These are phyloP conservation scores for Theristicus caerulescens DNA, from an alignment of 2,113 vertebrate genomes.

Conservation along the genomic window DNA sequence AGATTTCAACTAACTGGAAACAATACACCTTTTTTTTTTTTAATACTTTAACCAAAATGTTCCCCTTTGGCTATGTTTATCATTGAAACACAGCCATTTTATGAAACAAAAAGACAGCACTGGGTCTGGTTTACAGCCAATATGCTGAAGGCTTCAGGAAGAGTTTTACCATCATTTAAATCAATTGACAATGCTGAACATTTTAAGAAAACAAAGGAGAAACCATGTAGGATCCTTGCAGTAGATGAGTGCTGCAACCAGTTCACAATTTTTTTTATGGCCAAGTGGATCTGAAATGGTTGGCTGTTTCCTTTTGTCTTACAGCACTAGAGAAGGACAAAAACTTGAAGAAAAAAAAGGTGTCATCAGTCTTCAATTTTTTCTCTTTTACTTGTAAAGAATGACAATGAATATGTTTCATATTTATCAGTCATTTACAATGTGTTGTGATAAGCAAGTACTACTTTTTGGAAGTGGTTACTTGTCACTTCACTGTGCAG, in stretches of 20 bases:
- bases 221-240: neutral
- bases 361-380: neutral
- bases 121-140: neutral
- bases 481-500: neutral
- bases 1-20: neutral
- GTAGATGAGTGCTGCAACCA: neutral
- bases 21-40: neutral
- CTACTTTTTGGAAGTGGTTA: neutral
- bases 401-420: neutral
- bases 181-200: neutral
- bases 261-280: neutral
- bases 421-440: neutral
- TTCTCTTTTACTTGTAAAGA: neutral
- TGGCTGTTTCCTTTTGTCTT: neutral
- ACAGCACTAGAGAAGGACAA: neutral
- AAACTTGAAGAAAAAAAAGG: neutral
- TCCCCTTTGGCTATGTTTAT: slow-evolving; percentile 3
- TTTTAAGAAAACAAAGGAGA: neutral
- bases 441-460: neutral
- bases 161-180: slow-evolving; percentile 15
- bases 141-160: neutral
- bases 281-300: neutral
- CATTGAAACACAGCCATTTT: slow-evolving; percentile 11
- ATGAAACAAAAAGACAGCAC: neutral
- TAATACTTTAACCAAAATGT: neutral